A percentile compares a stretch with the other conserved stretches of the same genome.
Evolutionary conservation across 2,797 vertebrate species (phyloP).

Genomic region (Nothura maculosa): DNA sequence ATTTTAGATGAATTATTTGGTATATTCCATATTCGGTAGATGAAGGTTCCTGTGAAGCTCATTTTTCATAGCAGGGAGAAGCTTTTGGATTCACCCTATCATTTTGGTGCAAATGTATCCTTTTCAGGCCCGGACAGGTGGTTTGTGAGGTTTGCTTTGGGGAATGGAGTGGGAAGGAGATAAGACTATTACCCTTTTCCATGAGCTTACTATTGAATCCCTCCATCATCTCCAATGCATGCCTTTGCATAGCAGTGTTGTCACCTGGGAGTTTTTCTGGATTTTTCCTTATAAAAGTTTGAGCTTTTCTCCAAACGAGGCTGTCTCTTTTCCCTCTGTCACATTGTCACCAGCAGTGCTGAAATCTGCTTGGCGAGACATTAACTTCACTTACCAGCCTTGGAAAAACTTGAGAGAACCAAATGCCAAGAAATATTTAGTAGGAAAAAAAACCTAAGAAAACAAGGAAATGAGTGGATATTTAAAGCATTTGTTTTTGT

Average conservation of each 20-base stretch:
- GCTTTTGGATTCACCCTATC: background rate
- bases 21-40: too few species aligned
- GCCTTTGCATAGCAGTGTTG: background rate
- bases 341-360: fast-evolving
- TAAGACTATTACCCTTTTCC: background rate
- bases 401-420: background rate
- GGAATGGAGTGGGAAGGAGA: too few species aligned
- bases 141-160: background rate
- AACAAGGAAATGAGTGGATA: background rate
- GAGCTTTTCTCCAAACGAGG: background rate
- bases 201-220: background rate
- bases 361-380: fast-evolving
- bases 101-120: too few species aligned
- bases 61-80: background rate
- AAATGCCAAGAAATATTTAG: background rate
- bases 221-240: background rate
- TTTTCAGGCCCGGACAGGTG: background rate
- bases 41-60: background rate
- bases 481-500: background rate
- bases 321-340: background rate
- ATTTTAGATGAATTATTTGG: too few species aligned
- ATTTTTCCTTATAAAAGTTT: background rate
- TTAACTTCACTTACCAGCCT: background rate
- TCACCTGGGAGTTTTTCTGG: background rate
- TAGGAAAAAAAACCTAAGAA: background rate